These are phyloP conservation scores for Cheilosia soror DNA, from an alignment of 2,888 invertebrate genomes.

Conservation along the genomic window DNA sequence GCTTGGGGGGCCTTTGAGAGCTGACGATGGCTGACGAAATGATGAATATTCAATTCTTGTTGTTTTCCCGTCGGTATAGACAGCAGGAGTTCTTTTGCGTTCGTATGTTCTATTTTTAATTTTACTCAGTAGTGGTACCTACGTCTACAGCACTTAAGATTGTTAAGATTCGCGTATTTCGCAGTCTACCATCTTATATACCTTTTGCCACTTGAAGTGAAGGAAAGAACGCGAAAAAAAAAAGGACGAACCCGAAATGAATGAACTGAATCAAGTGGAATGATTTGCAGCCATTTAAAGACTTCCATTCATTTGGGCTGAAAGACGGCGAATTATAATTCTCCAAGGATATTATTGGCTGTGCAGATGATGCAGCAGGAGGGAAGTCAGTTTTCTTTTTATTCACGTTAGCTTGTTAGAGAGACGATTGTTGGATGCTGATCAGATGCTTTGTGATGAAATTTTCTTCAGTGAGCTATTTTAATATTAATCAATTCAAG, in stretches of 20 bases:
- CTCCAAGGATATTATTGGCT: slow-evolving; percentile 41
- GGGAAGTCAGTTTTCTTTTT: slow-evolving; percentile 25
- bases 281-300: slow-evolving; percentile 65
- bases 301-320: slow-evolving; percentile 44
- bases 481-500: slow-evolving; percentile 48
- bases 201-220: slow-evolving; percentile 3
- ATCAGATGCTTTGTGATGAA: slow-evolving; percentile 3
- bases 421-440: slow-evolving; percentile 33
- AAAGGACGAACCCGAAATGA: slow-evolving; percentile 8
- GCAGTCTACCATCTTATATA: slow-evolving; percentile 45
- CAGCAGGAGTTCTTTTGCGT: background rate
- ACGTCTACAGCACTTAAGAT: slow-evolving; percentile 39
- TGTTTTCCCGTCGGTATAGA: slow-evolving; percentile 3
- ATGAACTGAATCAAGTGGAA: slow-evolving; percentile 68
- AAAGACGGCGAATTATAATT: slow-evolving; percentile 38
- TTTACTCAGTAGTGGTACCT: background rate
- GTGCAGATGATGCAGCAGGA: slow-evolving; percentile 2
- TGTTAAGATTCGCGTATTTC: slow-evolving; percentile 60
- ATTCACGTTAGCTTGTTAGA: slow-evolving; percentile 53
- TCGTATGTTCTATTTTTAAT: slow-evolving; percentile 5
- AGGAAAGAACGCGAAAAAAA: background rate
- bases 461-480: slow-evolving; percentile 47
- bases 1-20: slow-evolving; percentile 25
- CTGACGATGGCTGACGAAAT: slow-evolving; percentile 53
- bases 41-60: slow-evolving; percentile 69